phyloP scores from a whole-genome alignment of 2,113 vertebrate genomes.

The Clinocottus analis region DNA sequence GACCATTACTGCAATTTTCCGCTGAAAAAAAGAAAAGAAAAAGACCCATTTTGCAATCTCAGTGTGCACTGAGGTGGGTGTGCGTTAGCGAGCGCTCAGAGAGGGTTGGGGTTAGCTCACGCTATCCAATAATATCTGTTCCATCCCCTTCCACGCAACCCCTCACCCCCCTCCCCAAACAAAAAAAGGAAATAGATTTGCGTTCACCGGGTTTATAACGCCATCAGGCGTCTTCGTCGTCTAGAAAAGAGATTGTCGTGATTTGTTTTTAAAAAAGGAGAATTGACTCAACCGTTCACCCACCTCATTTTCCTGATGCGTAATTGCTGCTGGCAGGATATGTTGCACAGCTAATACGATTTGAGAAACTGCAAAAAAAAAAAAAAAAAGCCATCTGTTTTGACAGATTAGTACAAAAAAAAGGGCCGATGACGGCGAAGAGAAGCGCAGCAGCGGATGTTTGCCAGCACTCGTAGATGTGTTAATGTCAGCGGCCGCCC shows the following conservation, averaged over 20 bases:
- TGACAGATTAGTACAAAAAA: slow-evolving; percentile 16
- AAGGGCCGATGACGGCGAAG: slow-evolving; percentile 13
- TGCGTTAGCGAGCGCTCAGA: slow-evolving; percentile 46
- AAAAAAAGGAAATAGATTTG: no score
- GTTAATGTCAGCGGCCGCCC: slow-evolving; percentile 3
- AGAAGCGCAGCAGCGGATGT: background rate
- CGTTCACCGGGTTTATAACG: slow-evolving; percentile 5
- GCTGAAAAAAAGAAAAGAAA: slow-evolving; percentile 14
- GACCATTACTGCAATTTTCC: slow-evolving; percentile 69
- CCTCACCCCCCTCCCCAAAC: no score
- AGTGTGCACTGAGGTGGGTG: slow-evolving; percentile 53
- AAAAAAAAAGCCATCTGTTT: slow-evolving; percentile 26
- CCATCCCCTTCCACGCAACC: background rate
- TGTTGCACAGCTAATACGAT: background rate
- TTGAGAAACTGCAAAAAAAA: slow-evolving; percentile 16
- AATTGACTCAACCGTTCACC: slow-evolving; percentile 4
- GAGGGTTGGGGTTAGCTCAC: slow-evolving; percentile 21
- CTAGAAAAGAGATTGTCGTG: background rate
- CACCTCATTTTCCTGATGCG: background rate
- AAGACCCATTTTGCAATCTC: slow-evolving; percentile 60
- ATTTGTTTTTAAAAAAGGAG: background rate
- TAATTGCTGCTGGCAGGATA: slow-evolving; percentile 1
- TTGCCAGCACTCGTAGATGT: slow-evolving; percentile 12
- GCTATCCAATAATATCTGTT: slow-evolving; percentile 22
- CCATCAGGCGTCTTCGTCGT: background rate